These are phyloP conservation scores for Morone saxatilis DNA, from an alignment of 2,113 vertebrate genomes.

Conservation along the genomic window DNA sequence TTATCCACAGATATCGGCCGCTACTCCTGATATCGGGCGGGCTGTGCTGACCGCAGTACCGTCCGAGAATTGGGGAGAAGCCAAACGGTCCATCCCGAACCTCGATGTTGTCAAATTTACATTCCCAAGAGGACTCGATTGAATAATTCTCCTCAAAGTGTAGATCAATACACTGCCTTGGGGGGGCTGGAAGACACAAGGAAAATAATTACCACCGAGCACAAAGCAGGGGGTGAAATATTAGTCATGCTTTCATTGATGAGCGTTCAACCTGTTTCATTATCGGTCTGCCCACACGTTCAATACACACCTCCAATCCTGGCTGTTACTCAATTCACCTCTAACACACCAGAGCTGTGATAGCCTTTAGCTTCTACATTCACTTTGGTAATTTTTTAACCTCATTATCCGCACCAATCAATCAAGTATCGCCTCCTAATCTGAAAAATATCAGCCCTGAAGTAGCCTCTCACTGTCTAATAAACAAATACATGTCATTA, in stretches of 20 bases:
- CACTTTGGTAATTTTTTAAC: constrained; percentile 38
- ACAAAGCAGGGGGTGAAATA: constrained; percentile 35
- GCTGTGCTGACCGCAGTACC: constrained; percentile 97
- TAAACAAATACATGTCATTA: constrained; percentile 7
- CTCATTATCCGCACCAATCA: constrained; percentile 29
- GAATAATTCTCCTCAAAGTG: constrained; percentile 98
- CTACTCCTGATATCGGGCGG: constrained; percentile 97
- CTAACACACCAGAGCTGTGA: constrained; percentile 21
- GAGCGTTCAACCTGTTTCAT: constrained; percentile 48
- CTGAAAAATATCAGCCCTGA: constrained; percentile 20
- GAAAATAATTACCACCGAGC: constrained; percentile 52
- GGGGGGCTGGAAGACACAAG: constrained; percentile 88
- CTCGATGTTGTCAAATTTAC: constrained; percentile 99
- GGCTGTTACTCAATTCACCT: constrained; percentile 32
- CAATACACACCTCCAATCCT: constrained; percentile 25
- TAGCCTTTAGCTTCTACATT: constrained; percentile 19
- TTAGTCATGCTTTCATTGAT: constrained; percentile 47
- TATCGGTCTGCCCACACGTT: constrained; percentile 18
- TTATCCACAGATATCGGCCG: constrained; percentile 98
- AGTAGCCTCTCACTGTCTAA: constrained; percentile 20
- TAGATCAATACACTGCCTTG: constrained; percentile 98
- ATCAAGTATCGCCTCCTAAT: constrained; percentile 21
- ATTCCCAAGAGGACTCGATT: constrained; percentile 99
- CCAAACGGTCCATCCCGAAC: constrained; percentile 98
- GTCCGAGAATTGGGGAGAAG: constrained; percentile 98